These are phyloP conservation scores for Arvicanthis niloticus DNA, from an alignment of 2,113 vertebrate species.

Conservation along the genomic window DNA sequence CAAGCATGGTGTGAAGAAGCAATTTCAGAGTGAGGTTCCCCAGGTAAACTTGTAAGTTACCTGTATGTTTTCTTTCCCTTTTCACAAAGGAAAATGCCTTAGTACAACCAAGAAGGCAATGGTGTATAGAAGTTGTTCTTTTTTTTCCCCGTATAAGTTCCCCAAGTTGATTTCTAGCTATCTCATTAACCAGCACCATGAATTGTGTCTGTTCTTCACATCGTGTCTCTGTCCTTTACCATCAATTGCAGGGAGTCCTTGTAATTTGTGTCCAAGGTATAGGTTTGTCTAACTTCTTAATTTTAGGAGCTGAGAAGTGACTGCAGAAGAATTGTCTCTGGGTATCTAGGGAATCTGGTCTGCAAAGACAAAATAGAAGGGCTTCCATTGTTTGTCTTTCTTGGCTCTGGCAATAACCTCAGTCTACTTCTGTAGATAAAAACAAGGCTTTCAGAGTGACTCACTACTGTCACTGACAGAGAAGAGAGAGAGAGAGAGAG, in stretches of 20 bases:
- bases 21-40: not conserved
- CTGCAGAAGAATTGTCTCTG: not conserved
- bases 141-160: not conserved
- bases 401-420: slow-evolving; percentile 15
- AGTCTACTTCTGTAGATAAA: not conserved
- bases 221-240: not conserved
- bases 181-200: not conserved
- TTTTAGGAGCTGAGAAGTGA: slow-evolving; percentile 21
- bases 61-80: not conserved
- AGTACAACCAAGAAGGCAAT: not conserved
- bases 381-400: not conserved
- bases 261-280: not conserved
- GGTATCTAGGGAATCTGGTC: not conserved
- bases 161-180: slow-evolving; percentile 8
- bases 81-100: slow-evolving; percentile 4
- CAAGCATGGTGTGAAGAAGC: not conserved
- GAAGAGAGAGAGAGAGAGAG: not conserved
- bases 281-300: not conserved
- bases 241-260: not conserved
- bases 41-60: not conserved
- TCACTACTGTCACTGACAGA: not conserved
- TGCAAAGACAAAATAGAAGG: not conserved
- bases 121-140: not conserved
- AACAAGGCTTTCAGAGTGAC: not conserved
- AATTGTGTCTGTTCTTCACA: not conserved